Evolutionary conservation across 2,888 invertebrate species (phyloP), one percentile per base, ranked within the genome.

Genomic region (Actias luna): DNA sequence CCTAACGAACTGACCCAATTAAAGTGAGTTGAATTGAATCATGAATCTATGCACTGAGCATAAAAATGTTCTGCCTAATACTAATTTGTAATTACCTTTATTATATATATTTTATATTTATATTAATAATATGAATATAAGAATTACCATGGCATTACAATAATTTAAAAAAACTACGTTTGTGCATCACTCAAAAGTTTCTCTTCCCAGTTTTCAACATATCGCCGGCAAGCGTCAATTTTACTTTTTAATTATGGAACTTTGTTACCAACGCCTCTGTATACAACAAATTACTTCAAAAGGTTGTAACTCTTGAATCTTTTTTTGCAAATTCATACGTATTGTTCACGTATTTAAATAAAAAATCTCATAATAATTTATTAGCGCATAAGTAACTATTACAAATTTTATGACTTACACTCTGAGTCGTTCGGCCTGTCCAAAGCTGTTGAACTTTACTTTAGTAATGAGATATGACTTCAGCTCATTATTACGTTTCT

Each of bases 391-490:
- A 58, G 46, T 62, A n/a, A n/a, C n/a, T n/a, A 31, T 59, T 50
- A 27, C 25, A 36, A 46, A 50, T 35, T 35, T 46, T 27, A 62
- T 39, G 46, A 33, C 29, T 22, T 8, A 16, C 36, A 36, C 64
- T 64, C 66, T 63, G 66, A 65, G 67, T 63, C 64, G 52, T 64
- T 64, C 65, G 62, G 60, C 64, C 65, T 87, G 88, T 88, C 88
- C 80, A 75, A 84, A 82, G 79, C 72, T 78, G 82, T 84, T 84
- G 82, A 82, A 86, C 84, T 83, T 85, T 80, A 87, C 83, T 86
- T 87, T 84, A 88, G 86, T 89, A 87, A 88, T 87, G 86, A 90
- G 87, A 87, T 89, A 88, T 87, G 89, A 88, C 88, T 89, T 84
- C 79, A 81, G 79, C 84, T 88, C 84, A 87, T 89, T 89, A 86